phyloP scores from a whole-genome alignment of 2,888 invertebrate genomes.

The Agrenia bidenticulata region DNA sequence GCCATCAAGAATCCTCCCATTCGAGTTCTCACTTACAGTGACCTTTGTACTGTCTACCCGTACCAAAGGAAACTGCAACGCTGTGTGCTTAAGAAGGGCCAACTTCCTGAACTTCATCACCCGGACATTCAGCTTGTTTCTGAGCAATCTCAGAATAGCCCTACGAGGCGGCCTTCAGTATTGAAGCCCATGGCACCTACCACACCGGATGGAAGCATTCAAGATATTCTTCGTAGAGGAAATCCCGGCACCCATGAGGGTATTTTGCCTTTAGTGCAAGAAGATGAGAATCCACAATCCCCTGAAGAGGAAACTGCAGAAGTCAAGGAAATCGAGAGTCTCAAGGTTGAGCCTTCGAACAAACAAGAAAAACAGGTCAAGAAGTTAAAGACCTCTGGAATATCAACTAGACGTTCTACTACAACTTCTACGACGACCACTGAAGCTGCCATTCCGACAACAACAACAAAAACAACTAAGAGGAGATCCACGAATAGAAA shows the following conservation, averaged over 20 bases:
- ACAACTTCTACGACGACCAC: background rate
- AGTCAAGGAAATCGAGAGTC: background rate
- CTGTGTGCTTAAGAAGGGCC: conserved; percentile 29
- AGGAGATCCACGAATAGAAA: background rate
- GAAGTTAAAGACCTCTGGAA: background rate
- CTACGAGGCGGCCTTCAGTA: background rate
- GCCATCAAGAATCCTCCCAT: conserved; percentile 29
- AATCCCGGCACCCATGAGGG: background rate
- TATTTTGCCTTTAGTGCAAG: background rate
- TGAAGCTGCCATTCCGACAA: background rate
- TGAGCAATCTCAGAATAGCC: background rate
- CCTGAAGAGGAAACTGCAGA: background rate
- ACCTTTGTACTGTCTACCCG: conserved; percentile 34
- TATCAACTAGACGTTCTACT: background rate
- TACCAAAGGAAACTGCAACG: conserved; percentile 29
- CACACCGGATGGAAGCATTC: background rate
- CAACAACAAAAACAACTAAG: conserved; percentile 6
- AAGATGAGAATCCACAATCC: background rate
- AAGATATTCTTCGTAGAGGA: background rate
- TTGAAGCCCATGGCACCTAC: background rate
- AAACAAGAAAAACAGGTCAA: background rate
- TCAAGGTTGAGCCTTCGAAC: background rate
- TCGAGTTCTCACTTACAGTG: conserved; percentile 21
- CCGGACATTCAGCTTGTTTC: conserved; percentile 25
- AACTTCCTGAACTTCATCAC: conserved; percentile 32